Conservation (phyloP, 2,113 vertebrate genomes). For the Burhinus oedicnemus region DNA sequence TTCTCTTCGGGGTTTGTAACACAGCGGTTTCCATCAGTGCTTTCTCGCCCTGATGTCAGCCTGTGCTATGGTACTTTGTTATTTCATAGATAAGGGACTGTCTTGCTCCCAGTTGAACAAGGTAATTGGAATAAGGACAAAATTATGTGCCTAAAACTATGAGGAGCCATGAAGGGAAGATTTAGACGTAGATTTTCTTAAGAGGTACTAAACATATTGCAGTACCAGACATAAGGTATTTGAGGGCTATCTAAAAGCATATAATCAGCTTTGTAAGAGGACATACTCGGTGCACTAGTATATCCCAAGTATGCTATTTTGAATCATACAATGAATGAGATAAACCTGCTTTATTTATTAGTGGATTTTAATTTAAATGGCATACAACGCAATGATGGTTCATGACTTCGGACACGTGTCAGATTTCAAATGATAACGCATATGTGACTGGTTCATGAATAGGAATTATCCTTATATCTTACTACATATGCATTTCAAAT, state of each 20-base stretch:
- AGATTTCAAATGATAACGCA: neutral
- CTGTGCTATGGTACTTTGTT: neutral
- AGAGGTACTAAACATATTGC: neutral
- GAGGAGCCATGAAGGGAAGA: neutral
- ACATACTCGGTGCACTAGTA: neutral
- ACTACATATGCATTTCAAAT: neutral
- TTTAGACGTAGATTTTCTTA: neutral
- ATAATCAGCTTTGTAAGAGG: constrained; percentile 47
- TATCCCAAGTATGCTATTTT: neutral
- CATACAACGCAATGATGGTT: neutral
- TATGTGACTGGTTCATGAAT: neutral
- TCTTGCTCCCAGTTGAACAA: neutral
- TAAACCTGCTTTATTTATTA: neutral
- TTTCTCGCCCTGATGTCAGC: neutral
- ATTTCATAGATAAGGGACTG: neutral
- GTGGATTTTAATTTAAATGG: neutral
- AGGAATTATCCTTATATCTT: neutral
- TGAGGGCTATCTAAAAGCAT: constrained; percentile 23
- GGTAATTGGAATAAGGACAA: neutral
- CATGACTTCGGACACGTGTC: neutral
- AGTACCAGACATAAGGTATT: neutral
- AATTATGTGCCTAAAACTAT: neutral
- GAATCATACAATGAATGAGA: neutral
- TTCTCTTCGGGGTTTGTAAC: neutral
- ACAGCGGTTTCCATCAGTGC: neutral